These are phyloP conservation scores for Aptenodytes forsteri DNA, from an alignment of 2,113 vertebrate species.

Conservation along the genomic window DNA sequence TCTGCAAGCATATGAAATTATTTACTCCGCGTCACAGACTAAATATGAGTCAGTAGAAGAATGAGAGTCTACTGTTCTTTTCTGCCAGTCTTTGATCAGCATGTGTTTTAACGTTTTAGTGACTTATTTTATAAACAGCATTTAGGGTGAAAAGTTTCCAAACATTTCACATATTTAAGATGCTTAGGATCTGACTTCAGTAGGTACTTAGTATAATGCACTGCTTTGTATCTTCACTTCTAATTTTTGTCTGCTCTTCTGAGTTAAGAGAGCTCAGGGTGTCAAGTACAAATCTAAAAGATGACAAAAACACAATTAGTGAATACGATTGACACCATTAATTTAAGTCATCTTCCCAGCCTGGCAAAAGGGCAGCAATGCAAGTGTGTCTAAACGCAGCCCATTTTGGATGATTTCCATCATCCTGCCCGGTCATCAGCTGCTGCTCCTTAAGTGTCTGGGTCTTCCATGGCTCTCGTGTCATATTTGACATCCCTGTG, in stretches of 20 bases:
- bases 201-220: neutral
- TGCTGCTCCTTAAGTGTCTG: neutral
- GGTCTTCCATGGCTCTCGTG: neutral
- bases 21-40: neutral
- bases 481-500: neutral
- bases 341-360: neutral
- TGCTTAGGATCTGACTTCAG: neutral
- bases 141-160: constrained; percentile 11
- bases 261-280: neutral
- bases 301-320: neutral
- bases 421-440: neutral
- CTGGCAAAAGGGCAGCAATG: neutral
- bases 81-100: constrained; percentile 1
- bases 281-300: neutral
- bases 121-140: constrained; percentile 37
- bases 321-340: neutral
- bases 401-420: neutral
- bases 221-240: neutral
- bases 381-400: neutral
- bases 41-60: constrained; percentile 9
- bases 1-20: constrained; percentile 24
- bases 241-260: neutral
- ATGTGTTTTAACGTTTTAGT: constrained; percentile 15
- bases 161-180: neutral
- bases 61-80: neutral